A percentile compares a stretch with the other conserved stretches of the same genome.
Evolutionary conservation across 1,140 invertebrate genomes (phyloP).

Genomic region (Solenopsis fugax): DNA sequence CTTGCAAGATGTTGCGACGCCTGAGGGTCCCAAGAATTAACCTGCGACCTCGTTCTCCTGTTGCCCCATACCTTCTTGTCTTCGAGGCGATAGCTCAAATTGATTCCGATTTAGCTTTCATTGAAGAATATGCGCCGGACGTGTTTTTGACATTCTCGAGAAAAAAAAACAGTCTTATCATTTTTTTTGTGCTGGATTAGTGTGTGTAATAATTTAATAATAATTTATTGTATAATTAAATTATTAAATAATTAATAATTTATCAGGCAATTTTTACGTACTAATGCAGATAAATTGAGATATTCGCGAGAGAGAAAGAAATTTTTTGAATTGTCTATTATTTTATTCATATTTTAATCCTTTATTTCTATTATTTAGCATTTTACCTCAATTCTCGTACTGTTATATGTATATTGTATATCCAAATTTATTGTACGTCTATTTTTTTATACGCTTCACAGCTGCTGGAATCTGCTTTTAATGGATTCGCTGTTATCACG

Average conservation of each 20-base stretch:
- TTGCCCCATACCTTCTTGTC: slow-evolving; percentile 15
- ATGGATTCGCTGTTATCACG: slow-evolving; percentile 31
- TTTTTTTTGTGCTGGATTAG: neutral
- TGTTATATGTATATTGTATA: neutral
- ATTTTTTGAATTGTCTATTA: neutral
- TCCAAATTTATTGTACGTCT: neutral
- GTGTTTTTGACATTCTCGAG: neutral
- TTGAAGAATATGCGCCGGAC: neutral
- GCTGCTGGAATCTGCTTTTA: slow-evolving; percentile 32
- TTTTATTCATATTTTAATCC: neutral
- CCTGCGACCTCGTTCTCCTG: slow-evolving; percentile 38
- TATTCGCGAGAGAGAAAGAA: neutral
- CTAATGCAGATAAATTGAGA: neutral
- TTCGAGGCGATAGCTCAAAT: slow-evolving; percentile 39
- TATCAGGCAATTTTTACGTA: neutral
- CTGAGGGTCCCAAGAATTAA: slow-evolving; percentile 29
- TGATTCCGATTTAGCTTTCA: slow-evolving; percentile 28
- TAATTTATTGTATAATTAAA: no score
- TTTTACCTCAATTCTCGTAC: neutral
- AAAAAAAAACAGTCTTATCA: neutral
- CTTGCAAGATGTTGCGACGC: slow-evolving; percentile 80
- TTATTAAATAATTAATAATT: no score
- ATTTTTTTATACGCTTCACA: neutral
- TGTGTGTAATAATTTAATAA: neutral
- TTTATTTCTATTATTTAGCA: neutral